A percentile compares a stretch with the other conserved stretches of the same genome.
phyloP scores from a whole-genome alignment of 2,888 invertebrate species.

The Anagyrus pseudococci region DNA sequence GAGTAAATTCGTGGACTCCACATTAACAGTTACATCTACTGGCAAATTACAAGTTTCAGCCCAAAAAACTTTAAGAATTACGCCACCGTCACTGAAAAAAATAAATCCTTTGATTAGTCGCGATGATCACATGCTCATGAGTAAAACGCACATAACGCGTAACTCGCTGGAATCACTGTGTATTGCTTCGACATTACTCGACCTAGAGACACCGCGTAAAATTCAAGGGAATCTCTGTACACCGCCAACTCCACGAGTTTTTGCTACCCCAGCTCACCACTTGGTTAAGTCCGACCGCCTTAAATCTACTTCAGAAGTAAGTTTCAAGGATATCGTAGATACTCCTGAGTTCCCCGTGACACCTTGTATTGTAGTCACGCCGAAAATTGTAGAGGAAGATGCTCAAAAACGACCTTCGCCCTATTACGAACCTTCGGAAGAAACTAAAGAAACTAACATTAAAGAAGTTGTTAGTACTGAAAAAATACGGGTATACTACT shows the following conservation, averaged over 20 bases:
- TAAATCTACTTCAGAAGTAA: conserved; percentile 41
- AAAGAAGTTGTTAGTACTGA: conserved; percentile 18
- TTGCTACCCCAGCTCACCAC: conserved; percentile 50
- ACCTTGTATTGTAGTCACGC: conserved; percentile 54
- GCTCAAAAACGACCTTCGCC: conserved; percentile 31
- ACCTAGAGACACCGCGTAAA: conserved; percentile 55
- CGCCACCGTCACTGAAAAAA: neutral
- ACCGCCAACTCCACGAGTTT: conserved; percentile 55
- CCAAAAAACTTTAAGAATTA: neutral
- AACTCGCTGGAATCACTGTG: neutral
- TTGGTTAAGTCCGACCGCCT: conserved; percentile 44
- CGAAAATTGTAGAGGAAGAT: conserved; percentile 43
- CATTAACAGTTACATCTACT: neutral
- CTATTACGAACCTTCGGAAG: conserved; percentile 36
- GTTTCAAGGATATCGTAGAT: conserved; percentile 48
- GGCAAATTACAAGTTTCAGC: neutral
- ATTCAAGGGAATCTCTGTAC: conserved; percentile 44
- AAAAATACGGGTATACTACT: conserved; percentile 9
- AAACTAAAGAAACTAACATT: neutral
- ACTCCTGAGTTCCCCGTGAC: conserved; percentile 58
- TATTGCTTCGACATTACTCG: conserved; percentile 28
- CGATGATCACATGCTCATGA: neutral
- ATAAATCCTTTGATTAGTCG: neutral
- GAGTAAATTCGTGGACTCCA: neutral
- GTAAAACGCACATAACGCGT: neutral